Base-by-base conservation (phyloP, 2,113 vertebrate species). In the Dolichallabes microphthalmus region DNA sequence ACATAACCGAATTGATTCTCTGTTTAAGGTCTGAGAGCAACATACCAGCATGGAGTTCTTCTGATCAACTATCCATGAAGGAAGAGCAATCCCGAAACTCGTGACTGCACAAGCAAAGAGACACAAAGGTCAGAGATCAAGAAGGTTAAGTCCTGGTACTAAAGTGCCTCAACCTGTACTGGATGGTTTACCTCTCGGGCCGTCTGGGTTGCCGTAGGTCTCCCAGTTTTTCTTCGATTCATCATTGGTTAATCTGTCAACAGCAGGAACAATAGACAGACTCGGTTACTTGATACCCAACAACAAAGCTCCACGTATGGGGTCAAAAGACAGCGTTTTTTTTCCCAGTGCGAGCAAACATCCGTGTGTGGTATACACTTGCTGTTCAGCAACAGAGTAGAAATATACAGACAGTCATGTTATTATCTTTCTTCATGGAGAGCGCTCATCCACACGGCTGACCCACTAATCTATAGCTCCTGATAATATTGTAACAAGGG, bases 21-120 rank as follows among this genome's bases (percentile, higher is more conserved):
- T 35, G 32, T 22, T 45, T 20, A 22, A 20, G 32, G 63, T n/a
- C 82, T 35, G 22, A 27, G 25, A 7, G 58, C 27, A 53, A 91
- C 90, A 89, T 92, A 99, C 98, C 96, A 98, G 94, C 96, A 99
- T 97, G 8, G 98, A 99, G 91, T 99, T 99, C 93, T 99, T 99
- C 94, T 98, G 97, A 94, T 99, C 98, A 89, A 99, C 98, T 88
- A 99, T 99, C 98, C 98, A 99, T 84, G 98, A 97, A 88, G 98
- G 98, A 85, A 99, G 92, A 45, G 98, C 98, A 77, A 99, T 99
- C 84, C 98, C 98, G 25, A 99, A 99, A 82, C 96, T 98, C 86
- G 97, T 98, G 75, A 96, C 98, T 99, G 87, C 61, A 55, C 17
- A 2, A 74, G 13, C 2, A 7, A 61, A 8, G 4, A 89, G 35